A percentile compares a stretch with the other conserved stretches of the same genome.
These are phyloP conservation scores for Drosophila orena DNA, from an alignment of 1,140 invertebrate species.

Conservation along the genomic window DNA sequence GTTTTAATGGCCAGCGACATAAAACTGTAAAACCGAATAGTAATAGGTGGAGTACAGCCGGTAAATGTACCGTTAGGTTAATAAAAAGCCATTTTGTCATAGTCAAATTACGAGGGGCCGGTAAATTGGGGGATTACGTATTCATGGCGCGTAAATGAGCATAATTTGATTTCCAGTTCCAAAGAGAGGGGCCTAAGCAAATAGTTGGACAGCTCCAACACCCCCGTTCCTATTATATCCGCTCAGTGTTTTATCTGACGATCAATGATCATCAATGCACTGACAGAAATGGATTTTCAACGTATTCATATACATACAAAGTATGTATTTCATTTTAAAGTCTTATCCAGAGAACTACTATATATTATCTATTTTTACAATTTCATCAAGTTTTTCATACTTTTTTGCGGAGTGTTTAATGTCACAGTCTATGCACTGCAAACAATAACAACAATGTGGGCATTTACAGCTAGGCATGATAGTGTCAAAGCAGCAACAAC, in stretches of 20 bases:
- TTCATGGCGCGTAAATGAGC: slow-evolving; percentile 72
- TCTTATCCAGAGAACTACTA: too few species aligned
- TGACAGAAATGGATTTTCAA: not conserved
- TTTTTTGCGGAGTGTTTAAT: slow-evolving; percentile 39
- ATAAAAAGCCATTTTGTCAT: slow-evolving; percentile 73
- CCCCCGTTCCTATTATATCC: slow-evolving; percentile 6
- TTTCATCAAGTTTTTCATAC: not conserved
- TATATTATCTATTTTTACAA: too few species aligned
- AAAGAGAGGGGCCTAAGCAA: not conserved
- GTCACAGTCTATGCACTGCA: slow-evolving; percentile 81
- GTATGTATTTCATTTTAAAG: too few species aligned
- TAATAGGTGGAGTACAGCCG: slow-evolving; percentile 47
- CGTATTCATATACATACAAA: too few species aligned
- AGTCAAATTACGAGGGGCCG: slow-evolving; percentile 50
- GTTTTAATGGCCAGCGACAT: slow-evolving; percentile 55
- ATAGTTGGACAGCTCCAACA: slow-evolving; percentile 11
- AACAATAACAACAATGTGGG: slow-evolving; percentile 41
- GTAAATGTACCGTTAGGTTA: slow-evolving; percentile 66
- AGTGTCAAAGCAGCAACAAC: slow-evolving; percentile 54
- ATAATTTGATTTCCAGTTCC: slow-evolving; percentile 57
- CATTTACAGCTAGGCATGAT: slow-evolving; percentile 72
- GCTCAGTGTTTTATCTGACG: slow-evolving; percentile 4
- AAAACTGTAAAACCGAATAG: slow-evolving; percentile 49
- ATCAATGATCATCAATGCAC: slow-evolving; percentile 33
- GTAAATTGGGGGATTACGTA: slow-evolving; percentile 58